Evolutionary conservation across 2,888 invertebrate species (phyloP).

Genomic region (Trichogramma evanescens): DNA sequence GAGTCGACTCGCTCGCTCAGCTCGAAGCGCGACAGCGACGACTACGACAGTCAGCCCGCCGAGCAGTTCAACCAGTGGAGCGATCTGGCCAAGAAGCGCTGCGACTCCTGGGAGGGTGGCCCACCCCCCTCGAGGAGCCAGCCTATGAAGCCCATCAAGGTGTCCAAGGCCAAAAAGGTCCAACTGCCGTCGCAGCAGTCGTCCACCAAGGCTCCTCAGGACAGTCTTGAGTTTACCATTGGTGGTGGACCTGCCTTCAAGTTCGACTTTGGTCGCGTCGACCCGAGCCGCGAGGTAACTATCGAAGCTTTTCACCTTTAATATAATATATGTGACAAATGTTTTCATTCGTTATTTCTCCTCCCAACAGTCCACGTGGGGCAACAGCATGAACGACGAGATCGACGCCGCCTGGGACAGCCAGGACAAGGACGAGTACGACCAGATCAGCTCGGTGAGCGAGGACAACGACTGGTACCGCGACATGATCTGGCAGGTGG

Average conservation of each 20-base stretch:
- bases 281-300: neutral
- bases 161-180: constrained; percentile 2
- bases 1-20: constrained; percentile 33
- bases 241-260: constrained; percentile 16
- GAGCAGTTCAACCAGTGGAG: constrained; percentile 39
- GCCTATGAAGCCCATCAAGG: constrained; percentile 12
- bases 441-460: constrained; percentile 24
- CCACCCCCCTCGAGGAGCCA: constrained; percentile 29
- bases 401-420: constrained; percentile 32
- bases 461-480: constrained; percentile 31
- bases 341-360: too few species aligned
- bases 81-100: constrained; percentile 41
- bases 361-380: neutral
- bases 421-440: constrained; percentile 35
- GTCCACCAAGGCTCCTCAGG: neutral
- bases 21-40: constrained; percentile 30
- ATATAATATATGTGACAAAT: too few species aligned
- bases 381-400: constrained; percentile 27
- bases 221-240: neutral
- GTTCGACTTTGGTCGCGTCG: constrained; percentile 16
- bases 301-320: too few species aligned
- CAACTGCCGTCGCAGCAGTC: neutral
- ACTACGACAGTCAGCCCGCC: constrained; percentile 25
- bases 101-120: constrained; percentile 35
- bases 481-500: constrained; percentile 34